Base-by-base conservation (phyloP, 2,113 vertebrate species). In the Chaetura pelagica region DNA sequence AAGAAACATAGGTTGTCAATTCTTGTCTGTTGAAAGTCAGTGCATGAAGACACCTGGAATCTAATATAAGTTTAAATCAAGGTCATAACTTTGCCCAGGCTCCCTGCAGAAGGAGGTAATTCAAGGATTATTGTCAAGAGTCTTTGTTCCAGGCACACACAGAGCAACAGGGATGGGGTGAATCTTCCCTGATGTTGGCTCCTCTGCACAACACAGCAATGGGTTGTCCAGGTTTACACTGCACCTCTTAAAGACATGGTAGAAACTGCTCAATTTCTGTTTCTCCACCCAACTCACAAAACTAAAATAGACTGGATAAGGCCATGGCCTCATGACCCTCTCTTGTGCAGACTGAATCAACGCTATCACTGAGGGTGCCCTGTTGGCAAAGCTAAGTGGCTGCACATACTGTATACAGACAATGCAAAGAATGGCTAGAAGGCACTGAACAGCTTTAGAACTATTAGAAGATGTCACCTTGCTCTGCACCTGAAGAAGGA, bases 341-440 rank as follows among this genome's bases (percentile, higher is more conserved):
- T 76, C 64, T 68, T 2, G 4, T 49, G 23, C 61, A 77, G 44
- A 29, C 34, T 82, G 89, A 92, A 86, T 89, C 86, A 84, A 77
- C 78, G 52, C 54, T 59, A 51, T 30, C 5, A 42, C 35, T 59
- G 66, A 87, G 71, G 49, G 30, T 48, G 62, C 34, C 34, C 29
- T 18, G 17, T 30, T 59, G 64, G 68, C 76, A 93, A 78, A 83
- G 74, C 22, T 84, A 63, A 92, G 84, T 48, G 52, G 44, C 44
- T 35, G 3, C 8, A 34, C 7, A 1, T 52, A 40, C 74, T 24
- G 77, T 0, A 4, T 61, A 75, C 2, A 5, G 80, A 94, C 66
- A 94, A 89, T 75, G 57, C 38, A 52, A 78, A 86, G 91, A 91
- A 87, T 69, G 32, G 61, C 89, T 72, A 78, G 78, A 94, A 91